These are phyloP conservation scores for Calosoma granatense DNA, from an alignment of 1,140 invertebrate species.

Conservation along the genomic window DNA sequence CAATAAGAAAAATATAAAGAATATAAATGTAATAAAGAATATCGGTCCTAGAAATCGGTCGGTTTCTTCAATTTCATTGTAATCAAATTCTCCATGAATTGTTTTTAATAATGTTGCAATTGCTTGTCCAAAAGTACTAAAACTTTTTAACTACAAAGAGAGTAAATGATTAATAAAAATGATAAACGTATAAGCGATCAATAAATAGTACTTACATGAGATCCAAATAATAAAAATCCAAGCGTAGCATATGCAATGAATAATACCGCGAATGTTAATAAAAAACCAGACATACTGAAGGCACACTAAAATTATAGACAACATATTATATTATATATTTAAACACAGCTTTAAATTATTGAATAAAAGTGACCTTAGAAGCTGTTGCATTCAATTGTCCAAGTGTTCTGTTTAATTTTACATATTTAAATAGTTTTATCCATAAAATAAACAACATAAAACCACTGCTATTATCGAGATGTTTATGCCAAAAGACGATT, in stretches of 20 bases:
- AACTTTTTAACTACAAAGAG: conserved; percentile 41
- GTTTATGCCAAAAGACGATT: too few species aligned
- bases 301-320: too few species aligned
- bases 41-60: conserved; percentile 65
- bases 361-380: too few species aligned
- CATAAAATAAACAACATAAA: too few species aligned
- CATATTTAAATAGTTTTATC: not conserved
- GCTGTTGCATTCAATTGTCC: not conserved
- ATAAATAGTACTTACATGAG: conserved; percentile 34
- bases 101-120: conserved; percentile 64
- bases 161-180: not conserved
- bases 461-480: too few species aligned
- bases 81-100: conserved; percentile 74
- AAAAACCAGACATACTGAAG: too few species aligned
- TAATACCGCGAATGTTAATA: too few species aligned
- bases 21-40: conserved; percentile 68
- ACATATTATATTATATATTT: too few species aligned
- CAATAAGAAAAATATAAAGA: conserved; percentile 73
- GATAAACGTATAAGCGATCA: not conserved
- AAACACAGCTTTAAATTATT: too few species aligned
- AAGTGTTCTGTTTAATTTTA: not conserved
- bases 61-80: conserved; percentile 56
- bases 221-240: conserved; percentile 53
- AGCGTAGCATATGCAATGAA: conserved; percentile 63
- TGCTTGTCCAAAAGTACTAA: conserved; percentile 48